Evolutionary conservation across 1,140 invertebrate genomes (phyloP), one percentile per base, ranked within the genome.

Genomic region (Solen grandis): DNA sequence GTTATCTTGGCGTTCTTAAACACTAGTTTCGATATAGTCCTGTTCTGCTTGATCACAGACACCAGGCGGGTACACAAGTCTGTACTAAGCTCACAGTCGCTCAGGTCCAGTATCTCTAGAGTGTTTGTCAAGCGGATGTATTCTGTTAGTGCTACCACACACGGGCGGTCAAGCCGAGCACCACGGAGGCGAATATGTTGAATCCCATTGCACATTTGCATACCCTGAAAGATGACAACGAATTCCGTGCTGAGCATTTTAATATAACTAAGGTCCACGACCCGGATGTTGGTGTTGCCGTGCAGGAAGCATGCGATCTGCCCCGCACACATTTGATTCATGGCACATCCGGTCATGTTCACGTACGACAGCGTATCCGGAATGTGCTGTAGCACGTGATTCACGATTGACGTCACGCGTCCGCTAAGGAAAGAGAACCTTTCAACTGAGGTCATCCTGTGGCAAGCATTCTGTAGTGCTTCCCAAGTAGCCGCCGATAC

Each of bases 91-190:
- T 88, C 83, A 68, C 81, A 88, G n/a, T 82, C 55, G 27, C 84
- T 88, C 13, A 90, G 73, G 55, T 90, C 86, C 14, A 90, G 80
- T 13, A 65, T 52, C 55, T 85, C 41, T 5, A 90, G 60, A n/a
- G 85, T 81, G 55, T 73, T 81, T n/a, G 82, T 88, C 54, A 90
- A 81, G 27, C 83, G 84, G 3, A 90, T 75, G 35, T 85, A 88
- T 62, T 90, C 87, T 5, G 74, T 52, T 16, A 90, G 68, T n/a
- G 85, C 83, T 0, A 62, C 31, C 8, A 87, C 69, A 19, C 83
- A 85, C 14, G 78, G 57, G 33, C 87, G 52, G 55, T 90, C 88
- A 25, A 90, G 66, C 22, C 84, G 70, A 13, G 73, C 79, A 19
- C 84, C 83, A 41, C 83, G 68, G 0, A 90, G 68, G 55, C 79